Evolutionary conservation across 1,140 invertebrate species (phyloP), one percentile per base, ranked within the genome.

Genomic region (Dreissena polymorpha): DNA sequence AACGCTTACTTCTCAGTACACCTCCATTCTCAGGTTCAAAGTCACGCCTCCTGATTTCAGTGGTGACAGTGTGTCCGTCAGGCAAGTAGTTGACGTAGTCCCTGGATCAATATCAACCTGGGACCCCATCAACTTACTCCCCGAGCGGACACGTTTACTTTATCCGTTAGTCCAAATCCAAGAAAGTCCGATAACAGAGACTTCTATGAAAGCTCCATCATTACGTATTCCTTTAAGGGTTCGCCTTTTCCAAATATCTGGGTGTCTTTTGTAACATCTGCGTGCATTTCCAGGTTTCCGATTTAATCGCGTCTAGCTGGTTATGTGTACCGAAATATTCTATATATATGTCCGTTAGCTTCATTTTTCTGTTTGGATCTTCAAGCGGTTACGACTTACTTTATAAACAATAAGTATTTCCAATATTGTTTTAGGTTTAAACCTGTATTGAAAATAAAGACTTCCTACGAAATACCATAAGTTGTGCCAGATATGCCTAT

Each of bases 61-160:
- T 60, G 57, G 51, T 65, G 23, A 39, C 39, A 53, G 27, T 49
- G 18, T 71, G 77, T 76, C 69, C 75, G 80, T 68, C 72, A 71
- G 76, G 89, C 86, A 85, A 90, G 89, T 89, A 90, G 89, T 90
- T 90, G 89, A 90, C 87, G 89, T 90, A 90, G 89, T 90, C 89
- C 89, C 89, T 88, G 89, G 89, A 88, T 76, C 74, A 73, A 25
- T 7, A 74, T 68, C 83, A 79, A 88, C 89, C 89, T 90, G 89
- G 89, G 88, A 89, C 89, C 89, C 89, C 89, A 89, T 88, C 89
- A 90, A 90, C 89, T 90, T 90, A 90, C 89, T 90, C 79, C 86
- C 76, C 85, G 55, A 39, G 70, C 64, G 53, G 23, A 29, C 14
- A 23, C 49, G 16, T 51, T 63, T 63, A n/a, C 57, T 63, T 63